Evolutionary conservation across 2,888 invertebrate genomes (phyloP).

Genomic region (Drosophila meridiana): DNA sequence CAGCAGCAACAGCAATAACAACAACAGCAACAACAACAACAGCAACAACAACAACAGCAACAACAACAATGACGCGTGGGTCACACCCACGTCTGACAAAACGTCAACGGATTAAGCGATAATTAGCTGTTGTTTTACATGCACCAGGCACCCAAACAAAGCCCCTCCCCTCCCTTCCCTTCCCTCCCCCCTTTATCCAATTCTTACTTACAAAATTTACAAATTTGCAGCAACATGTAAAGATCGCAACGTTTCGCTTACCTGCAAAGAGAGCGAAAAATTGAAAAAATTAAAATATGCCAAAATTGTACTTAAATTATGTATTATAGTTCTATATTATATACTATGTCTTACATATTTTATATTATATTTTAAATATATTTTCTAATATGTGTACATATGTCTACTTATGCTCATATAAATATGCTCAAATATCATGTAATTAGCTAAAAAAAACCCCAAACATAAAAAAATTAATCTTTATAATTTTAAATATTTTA

Average conservation of each 20-base stretch:
- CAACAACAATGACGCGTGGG: conserved; percentile 49
- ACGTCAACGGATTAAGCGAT: conserved; percentile 38
- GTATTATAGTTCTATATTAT: background rate
- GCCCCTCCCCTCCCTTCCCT: background rate
- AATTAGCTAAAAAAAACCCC: no score
- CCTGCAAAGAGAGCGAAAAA: conserved; percentile 46
- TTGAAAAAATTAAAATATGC: background rate
- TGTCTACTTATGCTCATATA: background rate
- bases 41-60: conserved; percentile 13
- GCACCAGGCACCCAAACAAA: background rate
- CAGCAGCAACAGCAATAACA: conserved; percentile 18
- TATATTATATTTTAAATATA: background rate
- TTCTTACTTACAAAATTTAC: conserved; percentile 19
- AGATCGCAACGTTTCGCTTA: conserved; percentile 39
- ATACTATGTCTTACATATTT: no score
- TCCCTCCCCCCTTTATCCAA: background rate
- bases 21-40: no score
- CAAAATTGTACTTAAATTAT: conserved; percentile 20
- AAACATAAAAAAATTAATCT: background rate
- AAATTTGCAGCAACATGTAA: conserved; percentile 15
- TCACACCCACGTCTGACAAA: conserved; percentile 64
- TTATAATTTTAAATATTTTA: no score
- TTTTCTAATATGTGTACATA: background rate
- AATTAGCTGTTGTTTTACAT: conserved; percentile 62
- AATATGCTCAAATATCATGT: background rate